Conservation (phyloP, 2,797 vertebrate genomes). For the Molossus molossus region DNA sequence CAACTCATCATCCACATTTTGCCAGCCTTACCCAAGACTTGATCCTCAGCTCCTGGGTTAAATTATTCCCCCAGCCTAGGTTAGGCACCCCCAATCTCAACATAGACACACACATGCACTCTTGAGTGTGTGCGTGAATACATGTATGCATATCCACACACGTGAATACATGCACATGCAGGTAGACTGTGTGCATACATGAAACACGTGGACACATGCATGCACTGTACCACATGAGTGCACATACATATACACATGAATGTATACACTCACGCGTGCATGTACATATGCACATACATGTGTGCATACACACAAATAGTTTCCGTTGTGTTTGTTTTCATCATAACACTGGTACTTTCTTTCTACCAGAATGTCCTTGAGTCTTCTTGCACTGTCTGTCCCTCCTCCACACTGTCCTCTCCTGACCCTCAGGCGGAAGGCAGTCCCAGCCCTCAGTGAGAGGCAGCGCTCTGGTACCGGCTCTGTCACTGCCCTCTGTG, state of each 20-base stretch:
- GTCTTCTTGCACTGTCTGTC: background rate
- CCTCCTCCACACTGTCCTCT: background rate
- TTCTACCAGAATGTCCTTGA: background rate
- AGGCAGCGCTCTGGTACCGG: background rate
- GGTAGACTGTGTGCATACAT: background rate
- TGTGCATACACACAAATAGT: rapidly evolving
- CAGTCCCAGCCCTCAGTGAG: background rate
- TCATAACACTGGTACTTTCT: background rate
- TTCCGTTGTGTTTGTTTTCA: background rate
- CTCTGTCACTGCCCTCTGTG: rapidly evolving
- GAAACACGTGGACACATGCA: too few species aligned
- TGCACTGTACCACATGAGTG: rapidly evolving
- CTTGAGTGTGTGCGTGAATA: background rate
- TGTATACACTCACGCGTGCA: background rate
- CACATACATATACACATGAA: too few species aligned
- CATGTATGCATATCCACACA: rapidly evolving
- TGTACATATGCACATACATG: background rate
- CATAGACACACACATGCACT: background rate
- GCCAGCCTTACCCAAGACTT: background rate
- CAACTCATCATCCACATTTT: rapidly evolving
- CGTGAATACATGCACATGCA: rapidly evolving
- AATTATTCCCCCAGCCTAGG: background rate
- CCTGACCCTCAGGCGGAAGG: too few species aligned
- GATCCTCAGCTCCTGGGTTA: background rate
- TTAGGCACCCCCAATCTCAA: background rate